Percentiles rank a stretch among this genome's conserved stretches.
phyloP scores from a whole-genome alignment of 23 tunicate genomes.

The Phallusia fumigata region DNA sequence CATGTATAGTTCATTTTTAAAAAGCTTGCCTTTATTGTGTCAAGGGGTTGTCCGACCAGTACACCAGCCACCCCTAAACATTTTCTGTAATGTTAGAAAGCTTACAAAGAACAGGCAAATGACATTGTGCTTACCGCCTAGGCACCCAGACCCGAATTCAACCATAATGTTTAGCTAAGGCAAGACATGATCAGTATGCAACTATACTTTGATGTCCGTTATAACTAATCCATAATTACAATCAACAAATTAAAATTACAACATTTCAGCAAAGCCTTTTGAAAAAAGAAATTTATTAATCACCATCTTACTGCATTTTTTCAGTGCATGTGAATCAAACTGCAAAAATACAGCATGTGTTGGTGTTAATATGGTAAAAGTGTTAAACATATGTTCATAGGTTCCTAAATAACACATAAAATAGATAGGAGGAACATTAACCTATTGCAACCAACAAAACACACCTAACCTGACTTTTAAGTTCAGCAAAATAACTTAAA shows the following conservation, averaged over 20 bases:
- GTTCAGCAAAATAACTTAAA: too few species aligned
- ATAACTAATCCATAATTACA: neutral
- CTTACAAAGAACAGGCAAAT: neutral
- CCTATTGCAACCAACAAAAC: too few species aligned
- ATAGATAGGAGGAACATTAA: too few species aligned
- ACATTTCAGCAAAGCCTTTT: neutral
- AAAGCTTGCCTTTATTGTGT: conserved; percentile 65
- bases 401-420: too few species aligned
- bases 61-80: conserved; percentile 81
- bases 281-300: neutral
- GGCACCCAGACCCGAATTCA: conserved; percentile 80
- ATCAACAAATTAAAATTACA: neutral
- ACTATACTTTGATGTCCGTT: neutral
- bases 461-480: too few species aligned
- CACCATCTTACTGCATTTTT: too few species aligned
- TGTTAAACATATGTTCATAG: too few species aligned
- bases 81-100: neutral
- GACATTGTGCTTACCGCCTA: conserved; percentile 49
- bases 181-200: neutral
- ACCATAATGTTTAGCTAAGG: neutral
- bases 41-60: conserved; percentile 86
- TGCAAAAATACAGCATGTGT: too few species aligned
- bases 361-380: too few species aligned
- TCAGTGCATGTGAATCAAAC: too few species aligned
- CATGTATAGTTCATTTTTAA: neutral